Conservation (phyloP, 2,797 vertebrate genomes). For the Saguinus oedipus region DNA sequence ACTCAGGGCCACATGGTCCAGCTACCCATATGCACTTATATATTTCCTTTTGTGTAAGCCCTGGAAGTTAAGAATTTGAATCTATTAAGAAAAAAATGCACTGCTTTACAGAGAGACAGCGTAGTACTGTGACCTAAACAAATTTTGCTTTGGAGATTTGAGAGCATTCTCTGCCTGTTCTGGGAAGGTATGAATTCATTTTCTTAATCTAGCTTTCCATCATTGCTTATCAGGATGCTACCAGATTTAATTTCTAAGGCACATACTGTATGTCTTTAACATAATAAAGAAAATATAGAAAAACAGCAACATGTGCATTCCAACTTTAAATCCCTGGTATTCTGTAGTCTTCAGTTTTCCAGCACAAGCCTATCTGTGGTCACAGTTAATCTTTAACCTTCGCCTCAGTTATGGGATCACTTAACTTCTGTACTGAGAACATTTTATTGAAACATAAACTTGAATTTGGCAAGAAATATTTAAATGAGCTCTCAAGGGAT, state of each 20-base stretch:
- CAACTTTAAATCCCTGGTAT: not conserved
- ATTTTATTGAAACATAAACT: conserved; percentile 36
- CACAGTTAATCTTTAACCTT: conserved; percentile 23
- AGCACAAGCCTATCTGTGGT: not conserved
- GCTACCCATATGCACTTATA: not conserved
- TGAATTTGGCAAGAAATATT: conserved; percentile 56
- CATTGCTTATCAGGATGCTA: conserved; percentile 8
- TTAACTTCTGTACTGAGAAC: conserved; percentile 1
- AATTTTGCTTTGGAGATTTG: conserved; percentile 27
- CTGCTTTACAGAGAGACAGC: conserved; percentile 7
- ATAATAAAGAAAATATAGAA: conserved; percentile 23
- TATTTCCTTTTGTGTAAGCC: not conserved
- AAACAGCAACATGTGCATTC: not conserved
- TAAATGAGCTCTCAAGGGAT: conserved; percentile 61
- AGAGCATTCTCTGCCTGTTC: not conserved
- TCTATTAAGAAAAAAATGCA: conserved; percentile 3
- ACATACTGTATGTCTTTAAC: not conserved
- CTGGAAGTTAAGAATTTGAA: not conserved
- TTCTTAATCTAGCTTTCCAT: not conserved
- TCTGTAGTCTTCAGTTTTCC: not conserved
- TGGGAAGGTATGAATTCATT: not conserved
- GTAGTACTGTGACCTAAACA: not conserved
- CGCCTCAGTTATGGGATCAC: conserved; percentile 8
- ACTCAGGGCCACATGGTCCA: not conserved
- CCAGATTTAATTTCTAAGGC: not conserved